Evolutionary conservation across 2,888 invertebrate species (phyloP), one percentile per base, ranked within the genome.

Genomic region (Drosophila lacicola): DNA sequence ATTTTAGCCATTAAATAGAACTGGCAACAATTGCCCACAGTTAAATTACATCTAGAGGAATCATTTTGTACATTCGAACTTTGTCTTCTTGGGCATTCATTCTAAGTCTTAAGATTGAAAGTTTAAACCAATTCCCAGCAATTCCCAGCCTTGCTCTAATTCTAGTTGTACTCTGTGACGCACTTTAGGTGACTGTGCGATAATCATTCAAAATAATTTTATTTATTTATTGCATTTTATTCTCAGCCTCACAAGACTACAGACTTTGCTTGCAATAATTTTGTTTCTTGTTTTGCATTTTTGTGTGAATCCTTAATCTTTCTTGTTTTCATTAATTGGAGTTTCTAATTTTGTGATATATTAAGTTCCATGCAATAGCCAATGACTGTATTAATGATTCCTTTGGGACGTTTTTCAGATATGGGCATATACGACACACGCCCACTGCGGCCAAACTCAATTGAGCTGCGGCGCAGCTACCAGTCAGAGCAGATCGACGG

Each of bases 361-460:
- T 13, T 49, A 50, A 33, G n/a, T 4, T 10, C 4, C 10, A 0
- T n/a, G 3, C 4, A 25, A 11, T 49, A n/a, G 8, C 5, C 9
- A 29, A 34, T 37, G 29, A 25, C 9, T 17, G 10, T 69, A 46
- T 17, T 69, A 67, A 57, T 56, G 29, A 13, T 41, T 14, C 6
- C 2, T 0, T 37, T 42, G 33, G n/a, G 13, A 4, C 19, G 49
- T 72, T 67, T 90, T 91, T 82, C 93, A 90, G 94, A 93, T 61
- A 93, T 94, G 92, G 93, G 94, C 60, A 93, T 94, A 78, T 94
- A 94, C 71, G 94, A 95, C 46, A 93, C 95, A 13, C 92, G 95
- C 79, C 96, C 96, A 2, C 95, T 96, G 5, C 93, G 98, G 78
- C 97, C 97, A 6, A 97, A 96, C 93, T 97, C 97, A 56, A 97